These are phyloP conservation scores for Pseudeuparius sepicola DNA, from an alignment of 2,888 invertebrate species.

Conservation along the genomic window DNA sequence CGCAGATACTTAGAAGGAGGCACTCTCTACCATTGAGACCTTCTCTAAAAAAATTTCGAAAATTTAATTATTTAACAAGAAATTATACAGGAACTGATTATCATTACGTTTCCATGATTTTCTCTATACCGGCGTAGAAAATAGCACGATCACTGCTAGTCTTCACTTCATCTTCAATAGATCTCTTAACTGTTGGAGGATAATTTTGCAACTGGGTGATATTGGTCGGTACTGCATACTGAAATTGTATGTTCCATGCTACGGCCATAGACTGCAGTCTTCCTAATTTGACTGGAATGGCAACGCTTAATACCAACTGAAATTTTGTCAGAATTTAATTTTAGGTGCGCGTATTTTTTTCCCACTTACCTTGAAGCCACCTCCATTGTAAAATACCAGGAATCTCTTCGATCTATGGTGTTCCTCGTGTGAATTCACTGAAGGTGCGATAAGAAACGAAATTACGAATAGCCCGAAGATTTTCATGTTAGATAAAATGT, in stretches of 20 bases:
- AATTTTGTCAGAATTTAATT: slow-evolving; percentile 25
- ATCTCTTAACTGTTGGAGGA: slow-evolving; percentile 30
- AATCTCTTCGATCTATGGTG: slow-evolving; percentile 21
- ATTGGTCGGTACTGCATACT: slow-evolving; percentile 40
- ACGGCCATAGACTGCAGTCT: slow-evolving; percentile 46
- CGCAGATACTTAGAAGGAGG: slow-evolving; percentile 64
- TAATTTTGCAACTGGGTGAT: slow-evolving; percentile 28
- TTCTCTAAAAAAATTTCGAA: slow-evolving; percentile 40
- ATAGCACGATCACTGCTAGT: slow-evolving; percentile 30
- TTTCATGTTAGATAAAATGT: too few relatives aligned
- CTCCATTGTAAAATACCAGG: slow-evolving; percentile 28
- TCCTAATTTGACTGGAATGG: slow-evolving; percentile 45
- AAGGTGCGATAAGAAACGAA: too few relatives aligned
- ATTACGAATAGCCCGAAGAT: too few relatives aligned
- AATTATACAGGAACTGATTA: neutral
- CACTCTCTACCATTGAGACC: slow-evolving; percentile 58
- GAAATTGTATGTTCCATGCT: slow-evolving; percentile 55
- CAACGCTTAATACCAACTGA: slow-evolving; percentile 51
- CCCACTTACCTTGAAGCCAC: slow-evolving; percentile 31
- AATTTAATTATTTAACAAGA: too few relatives aligned
- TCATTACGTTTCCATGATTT: slow-evolving; percentile 30
- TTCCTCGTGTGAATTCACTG: too few relatives aligned
- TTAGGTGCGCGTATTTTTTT: too few relatives aligned
- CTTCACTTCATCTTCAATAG: slow-evolving; percentile 3
- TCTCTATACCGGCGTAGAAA: slow-evolving; percentile 32